A percentile compares a stretch with the other conserved stretches of the same genome.
These are phyloP conservation scores for Bugula neritina DNA, from an alignment of 2,888 invertebrate species.

Conservation along the genomic window DNA sequence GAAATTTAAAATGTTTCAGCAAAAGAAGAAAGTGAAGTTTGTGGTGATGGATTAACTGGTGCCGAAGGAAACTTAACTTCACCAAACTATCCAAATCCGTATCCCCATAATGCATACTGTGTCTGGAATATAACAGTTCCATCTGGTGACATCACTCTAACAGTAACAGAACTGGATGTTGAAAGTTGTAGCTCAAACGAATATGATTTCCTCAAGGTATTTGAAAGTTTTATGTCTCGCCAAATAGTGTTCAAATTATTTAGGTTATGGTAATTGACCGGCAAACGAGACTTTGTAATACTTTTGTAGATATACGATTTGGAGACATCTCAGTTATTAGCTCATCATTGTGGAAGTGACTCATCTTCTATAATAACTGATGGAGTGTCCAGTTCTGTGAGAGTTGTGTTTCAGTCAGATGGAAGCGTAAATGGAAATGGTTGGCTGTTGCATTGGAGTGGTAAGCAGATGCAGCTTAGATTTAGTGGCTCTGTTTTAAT, in stretches of 20 bases:
- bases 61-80: constrained; percentile 31
- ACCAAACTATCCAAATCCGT: constrained; percentile 45
- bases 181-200: constrained; percentile 59
- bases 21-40: neutral
- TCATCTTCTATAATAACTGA: neutral
- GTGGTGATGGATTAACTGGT: neutral
- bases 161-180: constrained; percentile 62
- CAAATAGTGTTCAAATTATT: too few species aligned
- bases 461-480: too few species aligned
- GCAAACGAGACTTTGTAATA: too few species aligned
- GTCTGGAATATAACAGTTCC: constrained; percentile 54
- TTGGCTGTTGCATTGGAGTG: neutral
- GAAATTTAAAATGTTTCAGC: too few species aligned
- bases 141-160: constrained; percentile 61
- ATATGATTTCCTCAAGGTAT: constrained; percentile 70
- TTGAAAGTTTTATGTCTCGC: too few species aligned
- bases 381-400: neutral
- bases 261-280: too few species aligned
- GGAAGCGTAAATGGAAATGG: neutral
- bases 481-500: too few species aligned
- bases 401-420: neutral
- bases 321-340: neutral
- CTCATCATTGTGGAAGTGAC: neutral
- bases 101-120: constrained; percentile 41
- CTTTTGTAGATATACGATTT: neutral